Base-by-base conservation (phyloP, 2,888 invertebrate genomes). In the Leptura quadrifasciata region DNA sequence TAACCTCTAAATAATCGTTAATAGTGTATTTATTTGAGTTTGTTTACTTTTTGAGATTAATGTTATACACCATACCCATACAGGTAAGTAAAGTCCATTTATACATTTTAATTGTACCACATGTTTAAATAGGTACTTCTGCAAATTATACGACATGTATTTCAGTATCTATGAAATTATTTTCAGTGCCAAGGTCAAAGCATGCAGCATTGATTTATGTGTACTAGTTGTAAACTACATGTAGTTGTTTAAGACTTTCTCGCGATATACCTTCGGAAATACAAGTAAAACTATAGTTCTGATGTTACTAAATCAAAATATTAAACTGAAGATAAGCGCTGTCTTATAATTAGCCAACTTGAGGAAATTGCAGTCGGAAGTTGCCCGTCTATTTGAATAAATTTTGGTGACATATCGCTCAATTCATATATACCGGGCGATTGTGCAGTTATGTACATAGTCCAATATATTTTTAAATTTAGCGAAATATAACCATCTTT, bases 1-100 rank as follows among this genome's bases (percentile, higher is more conserved):
- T 76, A 78, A 78, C 78, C 78, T 74, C 68, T 35, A 58, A 68
- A 72, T 60, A 77, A 75, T 73, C 75, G 67, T 69, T 72, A 54
- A n/a, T 39, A 60, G 21, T 60, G 70, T 61, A 57, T 52, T 73
- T 65, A 65, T 18, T 47, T 65, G 18, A n/a, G 10, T 67, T 55
- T 21, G 12, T 17, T 54, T 55, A 9, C 9, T 12, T 39, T 39
- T 31, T 39, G 15, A 1, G n/a, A 31, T 67, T 55, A 17, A 63
- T 17, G 61, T 63, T 8, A 8, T 9, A 35, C 17, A 15, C 15
- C 15, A 39, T 39, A 39, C 10, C 10, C 39, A 31, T 6, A 2
- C 8, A 8, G 39, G 39, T 39, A 39, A 39, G 39, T 39, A 0
- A 39, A 39, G 1, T 39, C 1, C 39, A 0, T 8, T 39, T 39